Evolutionary conservation across 1,140 invertebrate species (phyloP).

Genomic region (Procambarus virginalis): DNA sequence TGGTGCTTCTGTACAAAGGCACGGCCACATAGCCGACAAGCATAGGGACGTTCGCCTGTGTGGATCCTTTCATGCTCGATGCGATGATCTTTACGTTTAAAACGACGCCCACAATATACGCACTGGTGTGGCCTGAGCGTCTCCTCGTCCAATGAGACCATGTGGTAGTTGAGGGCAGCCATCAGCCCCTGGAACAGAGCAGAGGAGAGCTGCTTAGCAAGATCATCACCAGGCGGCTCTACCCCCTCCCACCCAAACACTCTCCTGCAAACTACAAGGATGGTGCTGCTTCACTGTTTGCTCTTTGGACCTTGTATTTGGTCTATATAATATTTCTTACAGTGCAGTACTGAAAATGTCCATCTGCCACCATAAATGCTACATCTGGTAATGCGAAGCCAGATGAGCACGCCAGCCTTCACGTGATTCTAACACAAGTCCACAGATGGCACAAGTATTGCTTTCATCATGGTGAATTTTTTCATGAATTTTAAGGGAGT

Average conservation of each 20-base stretch:
- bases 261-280: slow-evolving; percentile 9
- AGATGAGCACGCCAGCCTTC: slow-evolving; percentile 56
- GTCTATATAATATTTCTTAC: not conserved
- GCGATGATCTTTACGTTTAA: slow-evolving; percentile 74
- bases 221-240: slow-evolving; percentile 36
- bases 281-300: slow-evolving; percentile 26
- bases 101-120: slow-evolving; percentile 76
- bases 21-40: slow-evolving; percentile 70
- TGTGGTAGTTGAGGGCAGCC: slow-evolving; percentile 64
- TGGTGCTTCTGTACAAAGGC: slow-evolving; percentile 72
- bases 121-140: slow-evolving; percentile 78
- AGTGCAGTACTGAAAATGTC: not conserved
- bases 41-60: slow-evolving; percentile 71
- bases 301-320: not conserved
- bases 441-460: slow-evolving; percentile 62
- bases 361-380: slow-evolving; percentile 7
- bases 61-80: slow-evolving; percentile 73
- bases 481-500: slow-evolving; percentile 68
- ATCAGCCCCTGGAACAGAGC: slow-evolving; percentile 70
- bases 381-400: slow-evolving; percentile 52
- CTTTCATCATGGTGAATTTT: slow-evolving; percentile 68
- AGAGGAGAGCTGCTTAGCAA: slow-evolving; percentile 67
- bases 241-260: slow-evolving; percentile 39
- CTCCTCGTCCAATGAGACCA: slow-evolving; percentile 57
- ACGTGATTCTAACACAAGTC: slow-evolving; percentile 47